Evolutionary conservation across 2,888 invertebrate species (phyloP).

Genomic region (Ischnus inquisitorius): DNA sequence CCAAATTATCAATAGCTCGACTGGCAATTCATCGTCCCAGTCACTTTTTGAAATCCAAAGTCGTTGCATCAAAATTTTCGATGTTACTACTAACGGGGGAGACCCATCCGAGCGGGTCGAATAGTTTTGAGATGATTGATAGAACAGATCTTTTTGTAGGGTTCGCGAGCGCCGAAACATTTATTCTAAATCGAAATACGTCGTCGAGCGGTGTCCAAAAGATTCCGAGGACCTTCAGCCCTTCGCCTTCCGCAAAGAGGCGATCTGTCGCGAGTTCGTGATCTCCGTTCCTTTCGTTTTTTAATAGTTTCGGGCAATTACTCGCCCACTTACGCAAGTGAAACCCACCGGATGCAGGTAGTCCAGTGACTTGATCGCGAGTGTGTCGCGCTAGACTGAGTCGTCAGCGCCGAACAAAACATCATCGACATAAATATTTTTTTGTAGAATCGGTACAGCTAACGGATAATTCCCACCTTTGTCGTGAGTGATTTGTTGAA

Average conservation of each 20-base stretch:
- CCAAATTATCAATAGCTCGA: neutral
- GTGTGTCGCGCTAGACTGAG: neutral
- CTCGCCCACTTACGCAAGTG: neutral
- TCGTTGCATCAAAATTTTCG: slow-evolving; percentile 4
- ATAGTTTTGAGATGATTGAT: neutral
- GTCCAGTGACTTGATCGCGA: neutral
- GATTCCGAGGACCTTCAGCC: slow-evolving; percentile 8
- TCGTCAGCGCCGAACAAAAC: slow-evolving; percentile 43
- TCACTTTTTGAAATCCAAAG: slow-evolving; percentile 10
- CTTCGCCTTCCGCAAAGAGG: neutral
- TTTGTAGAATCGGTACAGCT: slow-evolving; percentile 55
- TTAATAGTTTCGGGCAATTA: neutral
- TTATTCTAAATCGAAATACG: neutral
- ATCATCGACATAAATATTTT: slow-evolving; percentile 72
- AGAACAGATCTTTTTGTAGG: neutral
- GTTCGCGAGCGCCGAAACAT: neutral
- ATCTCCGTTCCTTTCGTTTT: neutral
- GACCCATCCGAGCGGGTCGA: slow-evolving; percentile 6
- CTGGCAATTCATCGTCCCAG: slow-evolving; percentile 4
- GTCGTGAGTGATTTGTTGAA: slow-evolving; percentile 66
- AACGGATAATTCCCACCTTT: slow-evolving; percentile 43
- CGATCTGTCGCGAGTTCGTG: slow-evolving; percentile 2
- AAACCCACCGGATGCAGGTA: neutral
- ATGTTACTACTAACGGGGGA: neutral
- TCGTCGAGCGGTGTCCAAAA: neutral